Evolutionary conservation across 35 echinoderm and acorn worm genomes (phyloP), one percentile per base, ranked within the genome.

Genomic region (Apostichopus californicus): DNA sequence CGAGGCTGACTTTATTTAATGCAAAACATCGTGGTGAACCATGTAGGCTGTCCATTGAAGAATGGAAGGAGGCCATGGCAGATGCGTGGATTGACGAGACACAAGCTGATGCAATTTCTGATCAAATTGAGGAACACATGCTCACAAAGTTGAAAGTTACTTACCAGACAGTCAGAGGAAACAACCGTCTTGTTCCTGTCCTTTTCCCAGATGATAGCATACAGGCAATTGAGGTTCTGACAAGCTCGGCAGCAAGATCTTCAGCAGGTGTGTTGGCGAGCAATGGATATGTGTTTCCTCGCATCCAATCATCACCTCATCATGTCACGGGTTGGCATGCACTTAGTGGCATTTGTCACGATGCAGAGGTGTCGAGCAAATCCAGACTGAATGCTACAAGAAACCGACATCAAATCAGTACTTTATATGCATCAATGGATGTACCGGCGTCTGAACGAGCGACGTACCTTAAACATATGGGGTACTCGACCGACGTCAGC

Each of bases 301-400:
- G 94, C 53, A 81, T 78, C 6, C 80, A 92, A 68, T 17, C 18
- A 4, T 87, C 80, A 55, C 22, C 9, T 1, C 78, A 64, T 60
- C 94, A 92, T 71, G 75, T 95, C 5, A 92, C 23, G 10, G 94
- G 94, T 15, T 95, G 94, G 94, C 90, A 95, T 92, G 90, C 81
- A 12, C 15, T 92, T 52, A 92, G 86, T 58, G 78, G 57, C 54
- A 77, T 93, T 15, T 83, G 78, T 87, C 8, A 5, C 26, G n/a
- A 87, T 11, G 83, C 54, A 8, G 56, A 87, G 9, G 59, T 87
- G 4, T 58, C 7, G 14, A 55, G 11, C 81, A 87, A 59, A 24
- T 2, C 55, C 4, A 5, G 56, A 58, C 14, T 87, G 83, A 87
- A 58, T 13, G 83, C 83, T 6, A 87, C 83, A 6, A 87, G n/a